Evolutionary conservation across 2,797 vertebrate genomes (phyloP), one percentile per base, ranked within the genome.

Genomic region (Malacoctenus gilli): DNA sequence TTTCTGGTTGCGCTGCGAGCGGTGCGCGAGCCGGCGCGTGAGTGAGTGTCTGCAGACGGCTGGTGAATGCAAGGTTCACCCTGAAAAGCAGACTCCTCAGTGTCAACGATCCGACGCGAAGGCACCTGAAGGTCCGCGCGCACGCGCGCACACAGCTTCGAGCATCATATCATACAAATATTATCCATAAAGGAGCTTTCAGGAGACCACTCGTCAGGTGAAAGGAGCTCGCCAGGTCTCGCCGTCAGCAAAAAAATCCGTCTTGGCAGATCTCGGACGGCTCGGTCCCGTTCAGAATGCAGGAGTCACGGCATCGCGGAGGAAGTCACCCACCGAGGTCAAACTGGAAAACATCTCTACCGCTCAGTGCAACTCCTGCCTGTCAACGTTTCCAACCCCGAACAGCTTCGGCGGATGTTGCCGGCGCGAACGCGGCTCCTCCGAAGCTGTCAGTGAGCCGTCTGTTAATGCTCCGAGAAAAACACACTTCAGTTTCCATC

Each of bases 181-280:
- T 20, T 43, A 18, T n/a, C 41, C 31, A 43, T 7, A 37, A 56
- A 40, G 31, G 41, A 64, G 28, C 21, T 32, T 7, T 8, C 18
- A 59, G 10, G 12, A 31, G 16, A 18, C 5, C 4, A 7, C 10
- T 37, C 30, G 20, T n/a, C 23, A 22, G 12, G 23, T 4, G 6
- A 9, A 2, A 2, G 3, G 13, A 21, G 3, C 44, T 30, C n/a
- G 23, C 15, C 46, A 35, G 32, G 5, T 66, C 25, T 8, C 36
- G n/a, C 23, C 48, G 7, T 39, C n/a, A 1, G 25, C 28, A 36
- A 57, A 42, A 57, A 42, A 19, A 42, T 38, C 35, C 50, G 54
- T 54, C 35, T 57, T 34, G 42, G 25, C 31, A 58, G 22, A 34
- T 56, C 34, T 28, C 20, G n/a, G 25, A 47, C 38, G 42, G 50